Evolutionary conservation across 2,113 vertebrate genomes (phyloP).

Genomic region (Gavia stellata): DNA sequence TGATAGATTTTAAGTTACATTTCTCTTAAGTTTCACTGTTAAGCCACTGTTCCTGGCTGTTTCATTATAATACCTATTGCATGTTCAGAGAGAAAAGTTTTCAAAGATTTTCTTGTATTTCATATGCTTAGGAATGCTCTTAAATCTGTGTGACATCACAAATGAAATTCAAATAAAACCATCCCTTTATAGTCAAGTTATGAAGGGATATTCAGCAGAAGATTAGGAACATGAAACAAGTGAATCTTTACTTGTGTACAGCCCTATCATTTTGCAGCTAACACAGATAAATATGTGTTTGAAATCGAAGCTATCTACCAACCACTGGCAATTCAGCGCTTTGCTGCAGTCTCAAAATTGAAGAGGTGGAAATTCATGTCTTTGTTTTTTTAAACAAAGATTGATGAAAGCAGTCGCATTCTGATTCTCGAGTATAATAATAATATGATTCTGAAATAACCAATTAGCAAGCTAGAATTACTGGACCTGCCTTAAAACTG

Average conservation of each 20-base stretch:
- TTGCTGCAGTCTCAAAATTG: background rate
- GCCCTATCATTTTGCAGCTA: slow-evolving; percentile 48
- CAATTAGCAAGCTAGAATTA: slow-evolving; percentile 30
- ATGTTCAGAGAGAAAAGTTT: background rate
- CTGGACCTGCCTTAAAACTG: background rate
- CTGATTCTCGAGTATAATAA: background rate
- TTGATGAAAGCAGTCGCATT: background rate
- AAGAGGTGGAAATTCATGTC: slow-evolving; percentile 15
- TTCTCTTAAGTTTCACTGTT: background rate
- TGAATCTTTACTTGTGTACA: slow-evolving; percentile 5
- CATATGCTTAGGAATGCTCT: background rate
- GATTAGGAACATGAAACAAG: slow-evolving; percentile 34
- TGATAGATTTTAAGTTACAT: background rate
- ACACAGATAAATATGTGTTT: slow-evolving; percentile 52
- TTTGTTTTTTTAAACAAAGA: slow-evolving; percentile 8
- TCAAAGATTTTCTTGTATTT: background rate
- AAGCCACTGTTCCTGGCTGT: background rate
- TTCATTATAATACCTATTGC: background rate
- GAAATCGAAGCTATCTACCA: slow-evolving; percentile 47
- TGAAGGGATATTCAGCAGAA: slow-evolving; percentile 14
- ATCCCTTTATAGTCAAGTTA: slow-evolving; percentile 22
- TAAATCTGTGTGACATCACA: background rate
- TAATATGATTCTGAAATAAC: background rate
- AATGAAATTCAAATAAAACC: slow-evolving; percentile 27
- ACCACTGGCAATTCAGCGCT: slow-evolving; percentile 30